Percentiles rank a stretch among this genome's conserved stretches.
phyloP scores from a whole-genome alignment of 2,888 invertebrate species.

The Mesopsocus fuscifrons region DNA sequence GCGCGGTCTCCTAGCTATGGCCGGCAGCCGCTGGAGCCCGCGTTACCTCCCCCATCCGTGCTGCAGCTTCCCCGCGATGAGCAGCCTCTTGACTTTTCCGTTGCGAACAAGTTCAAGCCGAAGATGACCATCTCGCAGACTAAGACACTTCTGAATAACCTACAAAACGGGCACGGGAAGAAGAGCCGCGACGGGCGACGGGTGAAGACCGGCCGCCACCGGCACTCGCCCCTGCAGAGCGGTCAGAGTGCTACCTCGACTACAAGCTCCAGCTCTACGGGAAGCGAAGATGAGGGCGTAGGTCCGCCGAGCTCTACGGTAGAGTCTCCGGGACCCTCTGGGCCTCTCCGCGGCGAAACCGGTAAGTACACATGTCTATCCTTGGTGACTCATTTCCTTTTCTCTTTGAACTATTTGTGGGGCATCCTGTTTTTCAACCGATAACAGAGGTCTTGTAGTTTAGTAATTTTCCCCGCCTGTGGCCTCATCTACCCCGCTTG shows the following conservation, averaged over 20 bases:
- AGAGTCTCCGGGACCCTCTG: slow-evolving; percentile 25
- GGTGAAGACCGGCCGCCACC: slow-evolving; percentile 1
- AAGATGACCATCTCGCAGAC: slow-evolving; percentile 7
- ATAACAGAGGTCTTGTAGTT: too few relatives aligned
- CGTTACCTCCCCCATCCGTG: slow-evolving; percentile 16
- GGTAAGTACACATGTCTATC: slow-evolving; percentile 22
- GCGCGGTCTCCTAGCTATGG: not conserved
- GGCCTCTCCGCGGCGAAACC: slow-evolving; percentile 24
- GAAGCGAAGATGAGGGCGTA: slow-evolving; percentile 27
- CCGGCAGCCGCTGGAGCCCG: slow-evolving; percentile 13
- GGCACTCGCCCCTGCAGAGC: slow-evolving; percentile 11
- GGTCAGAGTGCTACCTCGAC: too few relatives aligned
- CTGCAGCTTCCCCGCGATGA: slow-evolving; percentile 14
- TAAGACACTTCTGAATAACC: not conserved
- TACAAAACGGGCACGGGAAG: slow-evolving; percentile 6
- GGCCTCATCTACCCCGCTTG: too few relatives aligned
- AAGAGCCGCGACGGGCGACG: not conserved
- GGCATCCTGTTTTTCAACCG: too few relatives aligned
- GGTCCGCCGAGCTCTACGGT: slow-evolving; percentile 24
- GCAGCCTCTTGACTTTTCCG: slow-evolving; percentile 18
- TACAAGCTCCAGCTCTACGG: slow-evolving; percentile 10
- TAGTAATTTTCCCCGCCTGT: too few relatives aligned
- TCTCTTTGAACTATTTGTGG: too few relatives aligned
- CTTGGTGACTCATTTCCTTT: too few relatives aligned
- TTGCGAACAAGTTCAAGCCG: slow-evolving; percentile 12